Evolutionary conservation across 1,140 invertebrate species (phyloP).

Genomic region (Liolophura sinensis): DNA sequence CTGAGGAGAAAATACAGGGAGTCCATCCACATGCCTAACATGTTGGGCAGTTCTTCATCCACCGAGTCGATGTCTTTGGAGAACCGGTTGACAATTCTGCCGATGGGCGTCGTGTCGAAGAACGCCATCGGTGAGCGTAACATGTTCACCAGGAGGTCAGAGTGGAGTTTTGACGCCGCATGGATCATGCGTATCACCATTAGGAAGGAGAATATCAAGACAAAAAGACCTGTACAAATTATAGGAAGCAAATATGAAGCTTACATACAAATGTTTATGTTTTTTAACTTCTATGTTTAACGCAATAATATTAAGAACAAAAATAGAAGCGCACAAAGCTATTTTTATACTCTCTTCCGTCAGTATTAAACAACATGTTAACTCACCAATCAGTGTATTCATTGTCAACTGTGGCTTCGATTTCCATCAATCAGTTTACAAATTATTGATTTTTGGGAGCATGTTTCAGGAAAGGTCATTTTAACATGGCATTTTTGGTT

Average conservation of each 20-base stretch:
- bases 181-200: slow-evolving; percentile 48
- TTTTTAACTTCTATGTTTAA: too few relatives aligned
- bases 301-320: too few relatives aligned
- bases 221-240: slow-evolving; percentile 32
- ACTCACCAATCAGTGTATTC: too few relatives aligned
- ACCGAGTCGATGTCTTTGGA: slow-evolving; percentile 63
- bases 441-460: too few relatives aligned
- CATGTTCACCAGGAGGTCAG: slow-evolving; percentile 69
- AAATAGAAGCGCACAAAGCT: too few relatives aligned
- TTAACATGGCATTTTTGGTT: too few relatives aligned
- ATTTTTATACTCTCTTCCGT: too few relatives aligned
- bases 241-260: background rate
- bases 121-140: slow-evolving; percentile 63
- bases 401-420: too few relatives aligned
- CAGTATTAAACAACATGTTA: too few relatives aligned
- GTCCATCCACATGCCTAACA: slow-evolving; percentile 46
- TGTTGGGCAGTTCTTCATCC: slow-evolving; percentile 50
- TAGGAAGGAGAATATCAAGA: slow-evolving; percentile 30
- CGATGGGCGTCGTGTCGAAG: slow-evolving; percentile 70
- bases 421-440: too few relatives aligned
- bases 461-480: too few relatives aligned
- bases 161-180: slow-evolving; percentile 77
- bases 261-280: too few relatives aligned
- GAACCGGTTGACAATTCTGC: slow-evolving; percentile 68
- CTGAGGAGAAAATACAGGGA: slow-evolving; percentile 74